Percentiles rank a stretch among this genome's conserved stretches.
phyloP scores from a whole-genome alignment of 2,113 vertebrate genomes.

The Calidris pugnax region DNA sequence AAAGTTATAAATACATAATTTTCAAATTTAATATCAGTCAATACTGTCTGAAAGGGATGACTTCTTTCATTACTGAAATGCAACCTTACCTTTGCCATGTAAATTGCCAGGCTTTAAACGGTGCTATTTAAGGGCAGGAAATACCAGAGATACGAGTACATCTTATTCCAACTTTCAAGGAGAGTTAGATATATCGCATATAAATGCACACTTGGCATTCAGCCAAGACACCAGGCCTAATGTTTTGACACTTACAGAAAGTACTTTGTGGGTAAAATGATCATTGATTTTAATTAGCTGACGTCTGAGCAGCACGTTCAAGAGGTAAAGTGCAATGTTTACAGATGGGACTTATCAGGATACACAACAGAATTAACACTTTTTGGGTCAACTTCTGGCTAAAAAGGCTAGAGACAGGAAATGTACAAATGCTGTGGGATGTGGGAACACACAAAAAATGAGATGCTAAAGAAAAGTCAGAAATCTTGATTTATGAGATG shows the following conservation, averaged over 20 bases:
- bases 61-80: neutral
- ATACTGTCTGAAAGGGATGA: neutral
- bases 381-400: neutral
- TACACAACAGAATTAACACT: neutral
- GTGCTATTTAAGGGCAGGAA: neutral
- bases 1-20: neutral
- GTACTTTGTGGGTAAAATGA: neutral
- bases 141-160: neutral
- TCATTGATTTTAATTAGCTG: neutral
- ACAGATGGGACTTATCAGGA: neutral
- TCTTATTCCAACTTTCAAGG: neutral
- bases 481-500: neutral
- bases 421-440: too few species aligned
- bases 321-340: neutral
- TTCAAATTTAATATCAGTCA: neutral
- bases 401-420: neutral
- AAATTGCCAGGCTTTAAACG: neutral
- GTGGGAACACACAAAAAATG: neutral
- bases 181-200: neutral
- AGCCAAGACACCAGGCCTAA: neutral
- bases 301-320: neutral
- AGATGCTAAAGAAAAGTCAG: neutral
- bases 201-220: neutral
- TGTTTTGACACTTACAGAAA: neutral
- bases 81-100: neutral